Evolutionary conservation across 2,888 invertebrate species (phyloP), one percentile per base, ranked within the genome.

Genomic region (Drosophila fulvimacula): DNA sequence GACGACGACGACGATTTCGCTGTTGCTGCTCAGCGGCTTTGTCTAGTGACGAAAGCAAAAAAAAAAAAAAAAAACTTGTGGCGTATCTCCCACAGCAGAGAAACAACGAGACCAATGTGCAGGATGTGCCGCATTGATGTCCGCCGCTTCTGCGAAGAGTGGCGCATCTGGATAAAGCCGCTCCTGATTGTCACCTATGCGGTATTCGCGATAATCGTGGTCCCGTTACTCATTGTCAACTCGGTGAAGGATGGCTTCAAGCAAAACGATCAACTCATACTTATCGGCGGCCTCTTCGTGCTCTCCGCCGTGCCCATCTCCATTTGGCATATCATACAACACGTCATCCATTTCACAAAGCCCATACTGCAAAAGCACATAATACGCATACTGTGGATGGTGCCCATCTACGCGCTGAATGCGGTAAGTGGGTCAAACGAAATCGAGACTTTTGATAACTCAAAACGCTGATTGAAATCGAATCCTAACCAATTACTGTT

Each of bases 361-460:
- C 98, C 98, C 17, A 95, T 95, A 80, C 93, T 98, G 79, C 98
- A 98, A 90, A 97, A 98, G 93, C 97, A 98, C 93, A 97, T 99
- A 72, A 98, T 98, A 81, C 95, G 98, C 96, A 96, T 98, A 92
- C 92, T 98, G 81, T 98, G 98, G 98, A 98, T 98, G 98, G 98
- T 98, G 59, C 98, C 98, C 70, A 98, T 98, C 86, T 98, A 98
- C 94, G 97, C 98, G 42, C 93, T 97, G 10, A 98, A 98, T 95
- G 98, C 98, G 78, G 96, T 97, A 94, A 95, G 96, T 94, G 88
- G 73, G 83, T 66, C 83, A 79, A 52, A 39, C 36, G 60, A 57
- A 58, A 66, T 41, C 63, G 56, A 65, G 46, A 57, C 38, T 21
- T 44, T 38, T 38, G 24, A 24, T 7, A 13, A 9, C 21, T n/a